Conservation (phyloP, 2,113 vertebrate genomes). For the Chunga burmeisteri region DNA sequence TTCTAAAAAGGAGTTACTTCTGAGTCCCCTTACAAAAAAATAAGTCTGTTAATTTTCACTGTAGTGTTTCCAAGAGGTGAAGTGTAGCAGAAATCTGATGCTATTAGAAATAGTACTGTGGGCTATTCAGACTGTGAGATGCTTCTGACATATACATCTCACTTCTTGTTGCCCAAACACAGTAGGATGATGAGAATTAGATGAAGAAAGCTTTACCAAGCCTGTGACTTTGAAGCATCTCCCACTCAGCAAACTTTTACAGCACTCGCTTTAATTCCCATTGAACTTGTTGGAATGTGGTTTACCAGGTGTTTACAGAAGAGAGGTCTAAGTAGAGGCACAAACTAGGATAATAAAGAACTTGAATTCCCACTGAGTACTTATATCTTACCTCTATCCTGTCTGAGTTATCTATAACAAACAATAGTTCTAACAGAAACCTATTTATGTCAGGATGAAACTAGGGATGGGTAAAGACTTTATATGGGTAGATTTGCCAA, state of each 20-base stretch:
- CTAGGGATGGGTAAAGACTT: not conserved
- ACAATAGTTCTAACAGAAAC: not conserved
- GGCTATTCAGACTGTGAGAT: not conserved
- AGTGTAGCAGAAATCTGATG: not conserved
- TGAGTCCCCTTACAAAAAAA: not conserved
- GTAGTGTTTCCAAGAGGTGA: not conserved
- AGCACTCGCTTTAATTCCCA: not conserved
- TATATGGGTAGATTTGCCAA: not conserved
- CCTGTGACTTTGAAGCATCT: not conserved
- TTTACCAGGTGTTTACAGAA: not conserved
- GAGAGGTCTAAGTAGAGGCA: not conserved
- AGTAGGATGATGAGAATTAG: not conserved
- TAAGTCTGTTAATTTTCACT: not conserved
- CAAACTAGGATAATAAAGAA: not conserved
- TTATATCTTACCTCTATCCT: not conserved
- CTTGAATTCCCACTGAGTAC: not conserved
- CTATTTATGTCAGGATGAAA: not conserved
- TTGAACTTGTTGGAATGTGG: not conserved
- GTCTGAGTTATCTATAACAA: not conserved
- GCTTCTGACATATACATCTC: not conserved
- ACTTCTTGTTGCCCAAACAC: not conserved
- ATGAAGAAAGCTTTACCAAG: not conserved
- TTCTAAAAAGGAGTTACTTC: not conserved
- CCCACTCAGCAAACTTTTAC: not conserved
- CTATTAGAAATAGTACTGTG: not conserved